Conservation (phyloP, 92 coral and sea anemone genomes). For the Paramuricea clavata region DNA sequence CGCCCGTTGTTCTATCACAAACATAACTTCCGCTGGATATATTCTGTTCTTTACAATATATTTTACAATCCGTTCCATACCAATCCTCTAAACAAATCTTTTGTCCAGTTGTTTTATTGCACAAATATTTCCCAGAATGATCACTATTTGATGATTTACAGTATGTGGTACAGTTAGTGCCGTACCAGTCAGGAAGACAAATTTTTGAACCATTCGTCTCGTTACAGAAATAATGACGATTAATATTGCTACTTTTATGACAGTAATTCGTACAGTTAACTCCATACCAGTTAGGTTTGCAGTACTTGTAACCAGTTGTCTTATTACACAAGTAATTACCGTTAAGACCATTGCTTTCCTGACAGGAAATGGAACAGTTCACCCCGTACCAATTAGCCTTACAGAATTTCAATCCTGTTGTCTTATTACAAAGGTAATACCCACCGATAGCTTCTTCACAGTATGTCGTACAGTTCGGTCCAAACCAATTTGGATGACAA, state of each 20-base stretch:
- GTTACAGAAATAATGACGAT: constrained; percentile 66
- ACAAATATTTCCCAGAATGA: background rate
- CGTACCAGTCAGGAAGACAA: constrained; percentile 24
- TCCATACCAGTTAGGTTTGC: constrained; percentile 29
- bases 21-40: background rate
- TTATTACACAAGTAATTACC: constrained; percentile 7
- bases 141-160: constrained; percentile 34
- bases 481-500: constrained; percentile 58
- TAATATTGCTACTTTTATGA: background rate
- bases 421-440: constrained; percentile 45
- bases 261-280: constrained; percentile 22
- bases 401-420: constrained; percentile 45
- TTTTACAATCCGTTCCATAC: constrained; percentile 37
- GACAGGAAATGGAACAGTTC: constrained; percentile 16
- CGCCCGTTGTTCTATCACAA: background rate
- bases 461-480: constrained; percentile 43
- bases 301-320: constrained; percentile 51
- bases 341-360: background rate
- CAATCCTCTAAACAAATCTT: constrained; percentile 53
- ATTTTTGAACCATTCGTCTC: constrained; percentile 66
- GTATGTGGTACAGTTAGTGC: constrained; percentile 22
- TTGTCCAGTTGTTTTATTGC: constrained; percentile 48
- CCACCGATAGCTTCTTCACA: constrained; percentile 46
- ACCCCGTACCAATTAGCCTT: constrained; percentile 17
- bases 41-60: constrained; percentile 3